Evolutionary conservation across 2,797 vertebrate genomes (phyloP), one percentile per base, ranked within the genome.

Genomic region (Tolypeutes matacus): DNA sequence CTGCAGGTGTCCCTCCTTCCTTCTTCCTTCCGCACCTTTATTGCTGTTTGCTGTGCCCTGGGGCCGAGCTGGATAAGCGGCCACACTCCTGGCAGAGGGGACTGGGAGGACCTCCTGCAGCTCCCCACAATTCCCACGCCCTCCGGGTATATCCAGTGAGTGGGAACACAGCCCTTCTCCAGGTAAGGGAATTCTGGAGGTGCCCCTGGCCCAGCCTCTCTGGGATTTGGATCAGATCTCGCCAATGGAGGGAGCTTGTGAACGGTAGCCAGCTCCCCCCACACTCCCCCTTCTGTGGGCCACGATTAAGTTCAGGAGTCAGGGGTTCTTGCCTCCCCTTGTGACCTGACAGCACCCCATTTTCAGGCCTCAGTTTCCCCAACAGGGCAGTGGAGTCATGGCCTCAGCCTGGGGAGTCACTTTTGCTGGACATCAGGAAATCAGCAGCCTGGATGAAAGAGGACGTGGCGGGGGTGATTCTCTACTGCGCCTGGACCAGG

Each of bases 381-480:
- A 46, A 42, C 11, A 18, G n/a, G 42, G 67, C 34, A 76, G 56
- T 7, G 49, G 77, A 20, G 31, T 65, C n/a, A 0, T 36, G n/a
- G 31, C 72, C 27, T 25, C 25, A 15, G 73, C 39, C 69, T 56
- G 83, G 42, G 53, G 46, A 70, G 46, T 72, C 36, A 49, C 27
- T 20, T 86, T 27, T 72, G 29, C 46, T 82, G 93, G 36, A 46
- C 42, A 46, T 46, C 42, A 5, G 42, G 42, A 46, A 46, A 46
- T 46, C 98, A 99, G 99, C 99, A 18, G 99, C 99, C 95, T 99
- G 99, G 99, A 99, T 99, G 99, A 99, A 99, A 99, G 93, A 98
- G 99, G 96, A 98, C 98, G 21, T 98, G 1, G 98, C 98, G 0
- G 99, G 98, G 91, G 99, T 99, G 0, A 96, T 97, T 64, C 98